Evolutionary conservation across 92 coral and sea anemone species (phyloP), one percentile per base, ranked within the genome.

Genomic region (Montipora capitata): DNA sequence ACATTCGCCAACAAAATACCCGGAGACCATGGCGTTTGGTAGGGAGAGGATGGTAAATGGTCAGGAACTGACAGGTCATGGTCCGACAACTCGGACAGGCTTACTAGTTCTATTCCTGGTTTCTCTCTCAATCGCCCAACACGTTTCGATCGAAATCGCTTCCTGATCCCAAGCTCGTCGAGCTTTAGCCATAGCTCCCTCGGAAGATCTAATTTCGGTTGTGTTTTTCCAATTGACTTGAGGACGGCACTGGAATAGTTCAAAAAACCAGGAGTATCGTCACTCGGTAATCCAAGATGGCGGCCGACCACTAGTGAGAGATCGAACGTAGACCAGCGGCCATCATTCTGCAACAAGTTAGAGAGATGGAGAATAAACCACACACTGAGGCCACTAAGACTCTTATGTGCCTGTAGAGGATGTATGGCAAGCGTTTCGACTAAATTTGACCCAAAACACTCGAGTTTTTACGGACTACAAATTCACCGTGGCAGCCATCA

Each of bases 151-250:
- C 83, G 73, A 78, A 78, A 78, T 18, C 48, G 38, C n/a, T n/a
- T n/a, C n/a, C n/a, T n/a, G n/a, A n/a, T n/a, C n/a, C 83, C 83
- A 61, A 78, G 67, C 66, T 78, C 83, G 73, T 78, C 35, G 45
- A 78, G 83, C 49, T 78, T 78, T 49, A 59, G 68, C 83, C 83
- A 78, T 52, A 41, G 66, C 43, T 78, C 68, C 68, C 69, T 59
- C 38, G 83, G 52, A 78, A 78, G 68, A 35, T 78, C 72, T 12
- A 62, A 62, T 62, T 62, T 62, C 27, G 68, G 68, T 62, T 62
- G 68, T 62, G 68, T 62, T 12, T 78, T 78, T 42, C 83, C 83
- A 59, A 78, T 43, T 59, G 83, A 78, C 83, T 78, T 78, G 68
- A 78, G 69, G 70, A 78, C 68, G 69, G 83, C 39, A 45, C 83